Evolutionary conservation across 2,113 vertebrate species (phyloP).

Genomic region (Tichodroma muraria): DNA sequence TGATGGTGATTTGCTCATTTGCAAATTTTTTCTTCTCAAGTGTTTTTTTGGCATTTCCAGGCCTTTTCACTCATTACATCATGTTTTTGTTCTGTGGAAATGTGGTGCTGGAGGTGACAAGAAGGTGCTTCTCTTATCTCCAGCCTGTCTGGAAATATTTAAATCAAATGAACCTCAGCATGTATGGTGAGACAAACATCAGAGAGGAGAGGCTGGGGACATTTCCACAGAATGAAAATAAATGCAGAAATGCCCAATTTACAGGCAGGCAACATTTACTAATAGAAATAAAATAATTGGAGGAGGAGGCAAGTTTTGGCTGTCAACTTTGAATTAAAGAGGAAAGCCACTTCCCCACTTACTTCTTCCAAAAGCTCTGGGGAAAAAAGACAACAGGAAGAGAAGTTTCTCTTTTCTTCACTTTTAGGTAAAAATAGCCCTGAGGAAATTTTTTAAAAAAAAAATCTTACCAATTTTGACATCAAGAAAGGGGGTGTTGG

Average conservation of each 20-base stretch:
- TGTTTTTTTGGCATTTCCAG: not conserved
- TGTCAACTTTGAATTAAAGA: not conserved
- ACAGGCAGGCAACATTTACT: not conserved
- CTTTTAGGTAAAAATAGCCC: constrained; percentile 26
- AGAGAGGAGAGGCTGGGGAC: not conserved
- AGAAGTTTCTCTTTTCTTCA: constrained; percentile 30
- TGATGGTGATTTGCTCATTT: fast-evolving
- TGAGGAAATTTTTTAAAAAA: not conserved
- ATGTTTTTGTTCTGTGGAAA: fast-evolving
- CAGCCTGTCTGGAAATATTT: not conserved
- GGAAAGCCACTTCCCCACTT: not conserved
- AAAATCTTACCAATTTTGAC: not conserved
- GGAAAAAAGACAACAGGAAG: not conserved
- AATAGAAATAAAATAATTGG: not conserved
- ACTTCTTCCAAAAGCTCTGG: not conserved
- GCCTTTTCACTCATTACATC: not conserved
- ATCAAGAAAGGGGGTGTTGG: not conserved
- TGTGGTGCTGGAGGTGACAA: not conserved
- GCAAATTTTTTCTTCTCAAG: not conserved
- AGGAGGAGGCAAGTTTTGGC: not conserved
- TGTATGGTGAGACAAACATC: not conserved
- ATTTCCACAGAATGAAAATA: not conserved
- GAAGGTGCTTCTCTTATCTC: not conserved
- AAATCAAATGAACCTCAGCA: not conserved
- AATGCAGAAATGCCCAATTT: not conserved